Conservation (phyloP, 2,113 vertebrate genomes). For the Thalassarche chlororhynchos region DNA sequence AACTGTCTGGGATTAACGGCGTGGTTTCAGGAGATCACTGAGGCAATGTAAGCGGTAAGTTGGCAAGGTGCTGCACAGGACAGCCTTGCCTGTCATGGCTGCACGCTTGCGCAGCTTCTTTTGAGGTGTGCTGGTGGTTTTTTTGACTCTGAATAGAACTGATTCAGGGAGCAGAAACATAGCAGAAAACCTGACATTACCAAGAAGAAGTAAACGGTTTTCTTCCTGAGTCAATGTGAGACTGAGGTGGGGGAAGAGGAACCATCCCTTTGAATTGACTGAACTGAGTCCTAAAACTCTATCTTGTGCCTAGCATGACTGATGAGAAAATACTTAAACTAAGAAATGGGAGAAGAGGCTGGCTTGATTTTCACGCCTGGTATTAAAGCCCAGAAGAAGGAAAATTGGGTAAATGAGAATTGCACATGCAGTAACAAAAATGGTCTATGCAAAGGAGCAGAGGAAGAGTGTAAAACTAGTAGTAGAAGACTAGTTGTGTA, state of each 20-base stretch:
- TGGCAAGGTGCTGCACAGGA: neutral
- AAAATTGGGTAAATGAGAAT: neutral
- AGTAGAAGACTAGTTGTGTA: neutral
- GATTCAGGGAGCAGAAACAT: neutral
- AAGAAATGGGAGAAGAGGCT: neutral
- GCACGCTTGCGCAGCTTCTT: accelerated
- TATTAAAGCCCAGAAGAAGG: neutral
- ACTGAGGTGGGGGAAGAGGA: neutral
- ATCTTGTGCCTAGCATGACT: neutral
- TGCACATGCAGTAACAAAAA: neutral
- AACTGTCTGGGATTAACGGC: neutral
- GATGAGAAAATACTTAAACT: neutral
- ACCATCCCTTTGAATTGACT: neutral
- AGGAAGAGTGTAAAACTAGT: neutral
- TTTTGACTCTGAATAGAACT: neutral
- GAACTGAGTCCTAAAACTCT: neutral
- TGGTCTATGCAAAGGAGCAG: neutral
- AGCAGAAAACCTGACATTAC: neutral
- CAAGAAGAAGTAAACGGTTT: neutral
- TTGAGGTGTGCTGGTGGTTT: neutral
- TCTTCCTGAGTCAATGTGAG: neutral
- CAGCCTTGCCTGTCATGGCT: neutral
- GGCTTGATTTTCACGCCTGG: neutral
- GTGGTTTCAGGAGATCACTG: neutral
- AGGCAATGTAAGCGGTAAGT: neutral